Evolutionary conservation across 2,113 vertebrate genomes (phyloP).

Genomic region (Campylorhamphus procurvoides): DNA sequence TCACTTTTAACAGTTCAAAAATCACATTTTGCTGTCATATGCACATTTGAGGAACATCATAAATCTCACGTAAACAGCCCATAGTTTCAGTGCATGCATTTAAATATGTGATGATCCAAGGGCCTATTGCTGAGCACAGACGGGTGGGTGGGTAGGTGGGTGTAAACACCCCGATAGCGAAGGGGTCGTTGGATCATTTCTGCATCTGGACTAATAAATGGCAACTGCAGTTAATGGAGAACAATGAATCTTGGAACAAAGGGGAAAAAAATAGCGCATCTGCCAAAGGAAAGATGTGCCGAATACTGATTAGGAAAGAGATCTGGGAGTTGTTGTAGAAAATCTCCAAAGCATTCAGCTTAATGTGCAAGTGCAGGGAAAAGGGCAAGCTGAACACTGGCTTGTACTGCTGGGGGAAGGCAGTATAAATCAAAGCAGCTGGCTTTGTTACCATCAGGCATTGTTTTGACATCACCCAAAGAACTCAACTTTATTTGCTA

Average conservation of each 20-base stretch:
- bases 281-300: constrained; percentile 59
- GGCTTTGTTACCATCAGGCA: constrained; percentile 30
- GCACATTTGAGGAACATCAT: not conserved
- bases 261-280: constrained; percentile 52
- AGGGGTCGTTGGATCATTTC: constrained; percentile 17
- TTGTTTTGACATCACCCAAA: constrained; percentile 49
- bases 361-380: constrained; percentile 56
- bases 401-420: constrained; percentile 47
- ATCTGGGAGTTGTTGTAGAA: constrained; percentile 71
- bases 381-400: constrained; percentile 47
- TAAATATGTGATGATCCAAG: not conserved
- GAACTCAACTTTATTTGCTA: constrained; percentile 42
- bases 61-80: constrained; percentile 20
- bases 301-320: constrained; percentile 74
- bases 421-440: constrained; percentile 69
- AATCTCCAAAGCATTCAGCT: constrained; percentile 72
- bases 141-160: not conserved
- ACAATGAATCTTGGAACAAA: constrained; percentile 73
- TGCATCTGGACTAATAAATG: constrained; percentile 64
- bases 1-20: not conserved
- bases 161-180: not conserved
- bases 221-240: constrained; percentile 60
- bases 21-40: not conserved
- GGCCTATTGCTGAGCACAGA: not conserved
- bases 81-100: not conserved